Percentiles rank a stretch among this genome's conserved stretches.
These are phyloP conservation scores for Nasua narica DNA, from an alignment of 2,797 vertebrate species.

Conservation along the genomic window DNA sequence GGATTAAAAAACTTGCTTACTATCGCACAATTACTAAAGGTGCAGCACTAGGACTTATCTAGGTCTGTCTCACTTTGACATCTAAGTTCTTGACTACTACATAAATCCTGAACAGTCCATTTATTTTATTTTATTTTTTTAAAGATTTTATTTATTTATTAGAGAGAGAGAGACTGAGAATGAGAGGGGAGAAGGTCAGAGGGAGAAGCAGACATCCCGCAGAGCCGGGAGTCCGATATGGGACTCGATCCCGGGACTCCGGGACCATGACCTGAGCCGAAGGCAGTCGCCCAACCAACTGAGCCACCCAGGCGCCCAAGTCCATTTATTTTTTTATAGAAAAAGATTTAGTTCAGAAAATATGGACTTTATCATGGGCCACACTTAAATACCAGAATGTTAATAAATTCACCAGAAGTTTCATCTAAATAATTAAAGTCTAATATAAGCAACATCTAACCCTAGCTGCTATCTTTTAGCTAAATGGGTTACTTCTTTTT, in stretches of 20 bases:
- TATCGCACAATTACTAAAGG: neutral
- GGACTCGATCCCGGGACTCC: too few relatives aligned
- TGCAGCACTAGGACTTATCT: neutral
- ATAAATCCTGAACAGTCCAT: neutral
- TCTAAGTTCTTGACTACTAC: conserved; percentile 5
- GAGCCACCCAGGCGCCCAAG: too few relatives aligned
- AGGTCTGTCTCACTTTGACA: neutral
- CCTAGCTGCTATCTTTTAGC: neutral
- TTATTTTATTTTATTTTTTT: neutral
- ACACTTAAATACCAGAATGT: neutral
- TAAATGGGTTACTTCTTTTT: neutral
- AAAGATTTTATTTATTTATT: too few relatives aligned
- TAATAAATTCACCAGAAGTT: neutral
- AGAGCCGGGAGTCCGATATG: too few relatives aligned
- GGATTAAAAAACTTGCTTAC: neutral
- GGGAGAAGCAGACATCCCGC: too few relatives aligned
- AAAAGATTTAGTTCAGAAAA: neutral
- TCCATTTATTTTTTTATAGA: neutral
- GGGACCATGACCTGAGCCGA: too few relatives aligned
- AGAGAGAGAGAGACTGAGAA: too few relatives aligned
- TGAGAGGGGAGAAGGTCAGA: too few relatives aligned
- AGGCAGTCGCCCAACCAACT: too few relatives aligned
- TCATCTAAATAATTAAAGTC: conserved; percentile 1
- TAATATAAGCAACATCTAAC: neutral
- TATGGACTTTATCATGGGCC: neutral